Conservation (phyloP, 2,888 invertebrate genomes). For the Ormyrus pomaceus region DNA sequence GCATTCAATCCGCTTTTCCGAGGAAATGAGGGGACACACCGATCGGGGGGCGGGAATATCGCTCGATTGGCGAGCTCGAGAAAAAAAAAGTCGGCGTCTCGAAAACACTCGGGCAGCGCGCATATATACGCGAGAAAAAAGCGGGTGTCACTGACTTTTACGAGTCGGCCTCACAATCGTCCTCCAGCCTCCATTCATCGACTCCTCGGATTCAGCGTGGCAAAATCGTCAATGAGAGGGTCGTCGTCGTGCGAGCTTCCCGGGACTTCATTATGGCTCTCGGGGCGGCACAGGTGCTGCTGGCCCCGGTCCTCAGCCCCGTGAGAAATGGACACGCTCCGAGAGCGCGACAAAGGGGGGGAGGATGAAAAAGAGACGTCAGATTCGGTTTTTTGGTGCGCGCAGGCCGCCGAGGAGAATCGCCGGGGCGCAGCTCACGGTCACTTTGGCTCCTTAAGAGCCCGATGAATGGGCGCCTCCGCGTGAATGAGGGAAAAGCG, state of each 20-base stretch:
- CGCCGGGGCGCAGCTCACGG: conserved; percentile 28
- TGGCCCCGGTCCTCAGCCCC: conserved; percentile 1
- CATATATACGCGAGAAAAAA: neutral
- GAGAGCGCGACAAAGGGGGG: neutral
- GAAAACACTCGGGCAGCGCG: neutral
- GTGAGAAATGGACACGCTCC: conserved; percentile 25
- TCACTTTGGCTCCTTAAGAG: conserved; percentile 49
- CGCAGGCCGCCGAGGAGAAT: conserved; percentile 35
- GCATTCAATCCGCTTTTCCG: neutral
- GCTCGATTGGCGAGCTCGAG: neutral
- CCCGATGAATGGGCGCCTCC: neutral
- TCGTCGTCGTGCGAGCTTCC: conserved; percentile 19
- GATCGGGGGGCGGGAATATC: conserved; percentile 22
- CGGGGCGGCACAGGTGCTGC: conserved; percentile 22
- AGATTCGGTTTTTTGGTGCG: neutral
- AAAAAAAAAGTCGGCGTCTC: conserved; percentile 15
- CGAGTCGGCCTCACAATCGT: conserved; percentile 3
- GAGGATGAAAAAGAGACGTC: conserved; percentile 24
- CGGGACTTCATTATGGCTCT: conserved; percentile 42
- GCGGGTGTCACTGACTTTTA: conserved; percentile 28
- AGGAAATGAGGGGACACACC: neutral
- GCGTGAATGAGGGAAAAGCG: neutral
- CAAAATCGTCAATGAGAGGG: conserved; percentile 33
- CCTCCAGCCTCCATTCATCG: conserved; percentile 16
- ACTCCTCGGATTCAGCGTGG: neutral